Evolutionary conservation across 2,113 vertebrate species (phyloP).

Genomic region (Clarias macrocephalus): DNA sequence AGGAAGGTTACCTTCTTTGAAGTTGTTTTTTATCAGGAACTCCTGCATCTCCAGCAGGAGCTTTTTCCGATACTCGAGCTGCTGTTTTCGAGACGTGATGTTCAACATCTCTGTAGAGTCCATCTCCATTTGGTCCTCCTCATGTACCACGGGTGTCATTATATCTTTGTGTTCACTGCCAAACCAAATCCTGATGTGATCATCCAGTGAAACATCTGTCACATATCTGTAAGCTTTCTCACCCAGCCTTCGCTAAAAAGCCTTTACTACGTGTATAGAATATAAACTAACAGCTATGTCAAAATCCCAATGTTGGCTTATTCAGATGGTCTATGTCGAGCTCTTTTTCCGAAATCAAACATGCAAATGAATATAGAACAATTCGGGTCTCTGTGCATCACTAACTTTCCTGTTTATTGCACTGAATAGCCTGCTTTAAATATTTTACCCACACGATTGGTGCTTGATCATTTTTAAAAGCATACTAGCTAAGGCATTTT

Average conservation of each 20-base stretch:
- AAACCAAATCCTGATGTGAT: background rate
- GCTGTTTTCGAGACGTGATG: constrained; percentile 48
- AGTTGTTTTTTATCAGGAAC: constrained; percentile 2
- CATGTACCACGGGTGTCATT: constrained; percentile 2
- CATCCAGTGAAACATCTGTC: background rate
- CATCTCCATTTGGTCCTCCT: background rate
- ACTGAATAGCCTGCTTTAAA: constrained; percentile 11
- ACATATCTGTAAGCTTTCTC: background rate
- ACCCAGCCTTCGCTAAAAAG: background rate
- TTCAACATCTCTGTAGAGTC: background rate
- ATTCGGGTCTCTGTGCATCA: background rate
- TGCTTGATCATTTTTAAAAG: background rate
- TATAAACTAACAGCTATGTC: background rate
- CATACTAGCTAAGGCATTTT: background rate
- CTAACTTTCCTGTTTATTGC: background rate
- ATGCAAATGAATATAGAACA: constrained; percentile 26
- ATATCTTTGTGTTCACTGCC: background rate
- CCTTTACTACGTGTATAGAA: background rate
- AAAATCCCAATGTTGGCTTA: background rate
- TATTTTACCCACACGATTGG: background rate
- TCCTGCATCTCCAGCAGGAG: constrained; percentile 47
- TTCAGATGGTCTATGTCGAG: background rate
- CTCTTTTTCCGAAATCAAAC: background rate
- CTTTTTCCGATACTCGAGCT: constrained; percentile 53
- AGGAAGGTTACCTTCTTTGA: constrained; percentile 46